Evolutionary conservation across 1,140 invertebrate species (phyloP).

Genomic region (Holcopasites calliopsidis): DNA sequence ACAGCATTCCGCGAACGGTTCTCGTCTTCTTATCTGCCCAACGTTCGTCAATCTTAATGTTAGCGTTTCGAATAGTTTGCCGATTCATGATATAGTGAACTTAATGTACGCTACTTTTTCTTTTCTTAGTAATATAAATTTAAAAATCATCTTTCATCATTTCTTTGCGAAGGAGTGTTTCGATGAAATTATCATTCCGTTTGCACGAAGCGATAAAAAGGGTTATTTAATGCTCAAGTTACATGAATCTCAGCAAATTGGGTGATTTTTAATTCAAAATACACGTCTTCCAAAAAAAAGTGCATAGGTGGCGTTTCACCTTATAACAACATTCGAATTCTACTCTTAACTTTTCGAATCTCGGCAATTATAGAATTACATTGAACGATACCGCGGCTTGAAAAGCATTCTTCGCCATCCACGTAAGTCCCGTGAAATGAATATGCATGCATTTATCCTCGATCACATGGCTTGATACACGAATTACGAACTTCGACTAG

Average conservation of each 20-base stretch:
- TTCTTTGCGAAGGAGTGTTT: background rate
- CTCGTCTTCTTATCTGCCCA: constrained; percentile 32
- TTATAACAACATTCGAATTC: background rate
- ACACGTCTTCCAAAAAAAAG: background rate
- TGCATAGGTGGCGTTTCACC: background rate
- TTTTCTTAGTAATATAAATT: no score
- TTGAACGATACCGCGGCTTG: background rate
- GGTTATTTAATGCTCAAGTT: no score
- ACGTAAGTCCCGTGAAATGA: background rate
- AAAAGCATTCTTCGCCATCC: background rate
- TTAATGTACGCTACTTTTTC: no score
- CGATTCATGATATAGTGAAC: background rate
- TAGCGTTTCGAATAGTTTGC: background rate
- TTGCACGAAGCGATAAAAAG: background rate
- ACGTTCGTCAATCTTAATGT: constrained; percentile 28
- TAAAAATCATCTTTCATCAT: background rate
- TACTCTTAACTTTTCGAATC: background rate
- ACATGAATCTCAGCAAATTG: background rate
- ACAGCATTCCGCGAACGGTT: constrained; percentile 45
- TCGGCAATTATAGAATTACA: background rate
- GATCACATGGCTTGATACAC: background rate
- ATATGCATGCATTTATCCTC: background rate
- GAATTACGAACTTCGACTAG: background rate
- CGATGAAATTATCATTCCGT: background rate
- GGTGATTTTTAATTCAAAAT: background rate